These are phyloP conservation scores for Neodon shergylaensis DNA, from an alignment of 2,113 vertebrate species.

Conservation along the genomic window DNA sequence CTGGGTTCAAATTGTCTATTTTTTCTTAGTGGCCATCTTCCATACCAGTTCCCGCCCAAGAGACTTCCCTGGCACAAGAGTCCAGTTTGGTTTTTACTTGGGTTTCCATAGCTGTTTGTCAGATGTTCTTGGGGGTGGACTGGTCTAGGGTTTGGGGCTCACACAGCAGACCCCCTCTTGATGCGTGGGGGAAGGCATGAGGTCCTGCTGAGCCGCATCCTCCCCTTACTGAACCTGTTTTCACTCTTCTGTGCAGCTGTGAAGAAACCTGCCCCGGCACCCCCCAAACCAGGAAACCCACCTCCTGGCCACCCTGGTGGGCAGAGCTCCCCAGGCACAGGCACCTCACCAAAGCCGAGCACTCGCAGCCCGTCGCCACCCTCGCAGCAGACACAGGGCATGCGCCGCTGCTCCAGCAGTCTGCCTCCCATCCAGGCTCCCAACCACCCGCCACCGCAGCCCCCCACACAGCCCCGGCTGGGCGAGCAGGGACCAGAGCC, in stretches of 20 bases:
- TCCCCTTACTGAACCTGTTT: neutral
- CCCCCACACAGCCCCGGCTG: conserved; percentile 87
- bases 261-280: conserved; percentile 97
- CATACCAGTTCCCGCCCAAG: neutral
- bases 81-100: neutral
- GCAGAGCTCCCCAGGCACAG: conserved; percentile 82
- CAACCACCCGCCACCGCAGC: conserved; percentile 95
- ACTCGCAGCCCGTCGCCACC: conserved; percentile 86
- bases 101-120: neutral
- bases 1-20: too few relatives aligned
- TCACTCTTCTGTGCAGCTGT: conserved; percentile 84
- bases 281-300: conserved; percentile 94
- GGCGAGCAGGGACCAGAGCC: conserved; percentile 86
- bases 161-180: neutral
- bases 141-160: neutral
- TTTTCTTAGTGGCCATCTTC: neutral
- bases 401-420: conserved; percentile 92
- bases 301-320: conserved; percentile 89
- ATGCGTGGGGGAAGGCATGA: neutral
- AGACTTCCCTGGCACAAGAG: neutral
- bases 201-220: too few relatives aligned
- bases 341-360: conserved; percentile 87
- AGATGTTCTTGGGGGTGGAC: neutral
- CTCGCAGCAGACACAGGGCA: conserved; percentile 85
- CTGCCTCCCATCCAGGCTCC: conserved; percentile 93